Evolutionary conservation across 1,140 invertebrate species (phyloP).

Genomic region (Pseudachorutes palmiensis): DNA sequence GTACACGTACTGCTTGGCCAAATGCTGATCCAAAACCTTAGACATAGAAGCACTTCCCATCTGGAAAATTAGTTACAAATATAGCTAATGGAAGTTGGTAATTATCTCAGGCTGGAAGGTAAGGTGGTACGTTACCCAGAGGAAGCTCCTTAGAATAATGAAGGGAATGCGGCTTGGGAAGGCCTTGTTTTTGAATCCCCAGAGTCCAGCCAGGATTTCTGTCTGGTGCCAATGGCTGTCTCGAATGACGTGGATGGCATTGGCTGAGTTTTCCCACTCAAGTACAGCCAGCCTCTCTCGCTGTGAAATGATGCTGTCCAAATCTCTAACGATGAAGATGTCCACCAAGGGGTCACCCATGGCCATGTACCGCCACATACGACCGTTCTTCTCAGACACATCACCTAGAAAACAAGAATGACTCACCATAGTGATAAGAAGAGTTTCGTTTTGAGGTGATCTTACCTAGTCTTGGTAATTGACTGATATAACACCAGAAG

Average conservation of each 20-base stretch:
- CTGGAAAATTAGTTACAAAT: too few relatives aligned
- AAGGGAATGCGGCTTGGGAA: too few relatives aligned
- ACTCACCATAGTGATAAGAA: background rate
- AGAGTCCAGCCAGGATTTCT: background rate
- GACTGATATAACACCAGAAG: conserved; percentile 4
- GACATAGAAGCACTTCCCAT: background rate
- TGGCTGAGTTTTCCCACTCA: conserved; percentile 31
- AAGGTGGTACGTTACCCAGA: too few relatives aligned
- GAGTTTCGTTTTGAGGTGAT: background rate
- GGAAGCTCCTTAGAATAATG: too few relatives aligned
- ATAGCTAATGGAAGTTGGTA: background rate
- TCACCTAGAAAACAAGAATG: background rate
- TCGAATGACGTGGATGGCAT: conserved; percentile 33
- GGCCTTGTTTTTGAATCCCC: background rate
- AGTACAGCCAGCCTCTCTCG: conserved; percentile 32
- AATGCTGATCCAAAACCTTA: background rate
- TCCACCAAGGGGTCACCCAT: conserved; percentile 34
- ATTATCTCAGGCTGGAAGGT: background rate
- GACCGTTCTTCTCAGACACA: background rate
- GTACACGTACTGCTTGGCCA: background rate
- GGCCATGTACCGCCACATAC: conserved; percentile 34
- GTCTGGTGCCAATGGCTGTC: conserved; percentile 30
- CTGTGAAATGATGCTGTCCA: conserved; percentile 26
- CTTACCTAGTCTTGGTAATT: background rate
- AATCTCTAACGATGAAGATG: conserved; percentile 29